Percentiles rank a stretch among this genome's conserved stretches.
Conservation (phyloP, 2,113 vertebrate species). For the Lampris megalopsis region DNA sequence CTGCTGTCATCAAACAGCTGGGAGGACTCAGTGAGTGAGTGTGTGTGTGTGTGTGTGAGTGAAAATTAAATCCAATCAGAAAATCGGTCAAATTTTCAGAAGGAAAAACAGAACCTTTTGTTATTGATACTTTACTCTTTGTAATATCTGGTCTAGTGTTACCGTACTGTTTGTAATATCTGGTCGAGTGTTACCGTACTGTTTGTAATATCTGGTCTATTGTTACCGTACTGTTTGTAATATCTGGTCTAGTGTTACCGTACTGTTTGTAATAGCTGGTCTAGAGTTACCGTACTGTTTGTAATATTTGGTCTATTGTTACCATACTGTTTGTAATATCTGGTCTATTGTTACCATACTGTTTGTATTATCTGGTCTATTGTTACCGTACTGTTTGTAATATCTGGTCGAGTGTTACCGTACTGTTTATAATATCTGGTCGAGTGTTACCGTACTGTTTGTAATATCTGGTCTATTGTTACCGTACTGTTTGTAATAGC, state of each 20-base stretch:
- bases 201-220: neutral
- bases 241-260: neutral
- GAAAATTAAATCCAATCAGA: neutral
- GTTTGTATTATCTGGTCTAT: neutral
- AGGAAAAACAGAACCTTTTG: no score
- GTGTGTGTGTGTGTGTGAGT: neutral
- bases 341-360: no score
- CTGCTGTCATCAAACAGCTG: constrained; percentile 90
- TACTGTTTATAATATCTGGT: neutral
- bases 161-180: no score
- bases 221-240: neutral
- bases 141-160: no score
- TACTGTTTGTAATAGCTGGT: neutral
- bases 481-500: neutral
- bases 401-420: neutral
- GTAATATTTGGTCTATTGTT: neutral
- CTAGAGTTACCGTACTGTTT: no score
- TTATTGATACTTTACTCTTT: no score
- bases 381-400: neutral
- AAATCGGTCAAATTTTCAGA: no score
- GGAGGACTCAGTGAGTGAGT: constrained; percentile 87
- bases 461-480: neutral
- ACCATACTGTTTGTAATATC: neutral
- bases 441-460: no score
- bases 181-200: no score